Conservation (phyloP, 2,888 invertebrate genomes). For the Lottia scabra region DNA sequence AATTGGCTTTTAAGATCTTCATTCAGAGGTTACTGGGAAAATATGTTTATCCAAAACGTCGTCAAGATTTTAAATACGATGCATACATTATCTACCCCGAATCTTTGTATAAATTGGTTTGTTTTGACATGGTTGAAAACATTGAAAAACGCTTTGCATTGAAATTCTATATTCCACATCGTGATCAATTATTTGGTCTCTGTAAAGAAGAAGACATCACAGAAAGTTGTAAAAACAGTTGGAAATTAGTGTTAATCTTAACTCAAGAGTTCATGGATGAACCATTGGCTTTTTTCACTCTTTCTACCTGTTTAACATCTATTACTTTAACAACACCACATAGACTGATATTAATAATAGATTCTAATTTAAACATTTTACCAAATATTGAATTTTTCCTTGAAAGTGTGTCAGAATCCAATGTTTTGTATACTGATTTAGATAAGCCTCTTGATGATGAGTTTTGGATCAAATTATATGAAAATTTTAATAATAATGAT, state of each 20-base stretch:
- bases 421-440: neutral
- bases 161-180: neutral
- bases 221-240: neutral
- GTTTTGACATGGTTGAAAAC: neutral
- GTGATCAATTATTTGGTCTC: neutral
- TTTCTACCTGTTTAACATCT: neutral
- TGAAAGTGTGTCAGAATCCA: neutral
- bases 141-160: neutral
- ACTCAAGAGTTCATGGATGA: neutral
- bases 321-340: neutral
- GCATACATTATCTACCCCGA: neutral
- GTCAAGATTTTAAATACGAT: neutral
- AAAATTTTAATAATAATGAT: no score
- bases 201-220: neutral
- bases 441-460: neutral
- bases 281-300: neutral
- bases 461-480: no score
- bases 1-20: neutral
- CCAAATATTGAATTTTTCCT: neutral
- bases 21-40: neutral
- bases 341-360: neutral
- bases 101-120: neutral
- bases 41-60: neutral
- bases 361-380: neutral
- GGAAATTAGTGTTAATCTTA: neutral